Percentiles rank a stretch among this genome's conserved stretches.
Conservation (phyloP, 1,140 invertebrate genomes). For the Neomicropteryx cornuta region DNA sequence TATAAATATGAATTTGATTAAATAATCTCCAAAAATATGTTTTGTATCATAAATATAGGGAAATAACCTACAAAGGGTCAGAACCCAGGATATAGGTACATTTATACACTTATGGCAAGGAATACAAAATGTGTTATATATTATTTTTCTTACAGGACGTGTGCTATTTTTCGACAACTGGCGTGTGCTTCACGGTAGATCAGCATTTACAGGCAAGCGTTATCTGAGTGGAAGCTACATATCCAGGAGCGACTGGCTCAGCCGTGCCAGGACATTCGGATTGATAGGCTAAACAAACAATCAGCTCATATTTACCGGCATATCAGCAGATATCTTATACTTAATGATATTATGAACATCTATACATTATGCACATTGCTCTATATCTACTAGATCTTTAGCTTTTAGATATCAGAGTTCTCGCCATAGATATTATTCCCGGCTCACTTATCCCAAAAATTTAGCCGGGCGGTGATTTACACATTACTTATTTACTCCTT, state of each 20-base stretch:
- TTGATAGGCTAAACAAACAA: conserved; percentile 21
- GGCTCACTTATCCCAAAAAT: too few relatives aligned
- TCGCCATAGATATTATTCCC: too few relatives aligned
- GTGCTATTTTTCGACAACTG: conserved; percentile 67
- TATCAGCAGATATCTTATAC: too few relatives aligned
- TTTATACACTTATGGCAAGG: not conserved
- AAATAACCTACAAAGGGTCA: too few relatives aligned
- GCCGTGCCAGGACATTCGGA: conserved; percentile 38
- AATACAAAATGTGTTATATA: conserved; percentile 5
- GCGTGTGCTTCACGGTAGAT: conserved; percentile 59
- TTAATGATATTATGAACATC: too few relatives aligned
- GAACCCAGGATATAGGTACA: conserved; percentile 1
- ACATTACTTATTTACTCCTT: too few relatives aligned
- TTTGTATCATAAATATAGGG: not conserved
- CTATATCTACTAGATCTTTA: too few relatives aligned
- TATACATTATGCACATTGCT: too few relatives aligned
- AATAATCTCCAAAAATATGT: not conserved
- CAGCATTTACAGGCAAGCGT: conserved; percentile 47
- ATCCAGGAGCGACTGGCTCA: conserved; percentile 47
- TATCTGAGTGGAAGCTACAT: conserved; percentile 49
- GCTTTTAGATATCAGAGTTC: too few relatives aligned
- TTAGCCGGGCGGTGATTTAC: too few relatives aligned
- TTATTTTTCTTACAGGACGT: conserved; percentile 21
- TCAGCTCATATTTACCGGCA: not conserved
- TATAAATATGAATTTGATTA: not conserved